These are phyloP conservation scores for Notolabrus celidotus DNA, from an alignment of 2,797 vertebrate genomes.

Conservation along the genomic window DNA sequence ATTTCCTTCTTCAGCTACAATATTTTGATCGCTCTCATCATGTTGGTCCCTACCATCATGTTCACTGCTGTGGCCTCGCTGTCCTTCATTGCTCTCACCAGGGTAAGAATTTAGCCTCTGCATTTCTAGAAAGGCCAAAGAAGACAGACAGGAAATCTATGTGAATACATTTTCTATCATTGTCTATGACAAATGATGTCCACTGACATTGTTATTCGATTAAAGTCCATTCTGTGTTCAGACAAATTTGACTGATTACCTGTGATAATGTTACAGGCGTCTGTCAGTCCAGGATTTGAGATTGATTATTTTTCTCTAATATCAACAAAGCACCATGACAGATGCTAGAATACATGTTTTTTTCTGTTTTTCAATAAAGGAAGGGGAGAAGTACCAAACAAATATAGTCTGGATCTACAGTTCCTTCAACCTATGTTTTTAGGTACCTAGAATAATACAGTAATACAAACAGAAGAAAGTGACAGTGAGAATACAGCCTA, in stretches of 20 bases:
- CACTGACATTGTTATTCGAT: too few relatives aligned
- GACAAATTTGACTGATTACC: background rate
- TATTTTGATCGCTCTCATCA: slow-evolving; percentile 91
- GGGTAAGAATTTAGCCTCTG: slow-evolving; percentile 81
- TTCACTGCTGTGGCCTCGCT: slow-evolving; percentile 93
- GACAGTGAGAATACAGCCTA: background rate
- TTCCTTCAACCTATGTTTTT: too few relatives aligned
- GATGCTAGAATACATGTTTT: too few relatives aligned
- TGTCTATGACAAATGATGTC: background rate
- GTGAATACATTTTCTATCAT: background rate
- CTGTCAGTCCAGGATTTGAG: too few relatives aligned
- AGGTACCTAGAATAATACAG: too few relatives aligned
- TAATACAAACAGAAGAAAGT: too few relatives aligned
- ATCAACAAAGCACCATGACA: too few relatives aligned
- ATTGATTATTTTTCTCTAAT: too few relatives aligned
- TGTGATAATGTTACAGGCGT: background rate
- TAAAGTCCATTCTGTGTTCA: background rate
- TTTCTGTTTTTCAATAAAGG: too few relatives aligned
- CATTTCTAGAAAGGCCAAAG: background rate
- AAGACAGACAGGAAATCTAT: background rate
- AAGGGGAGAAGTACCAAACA: too few relatives aligned
- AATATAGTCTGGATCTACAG: too few relatives aligned
- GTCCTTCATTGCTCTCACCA: slow-evolving; percentile 94
- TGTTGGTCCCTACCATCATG: slow-evolving; percentile 95
- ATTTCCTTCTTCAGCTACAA: slow-evolving; percentile 95